Conservation (phyloP, 2,797 vertebrate species). For the Pampus argenteus region DNA sequence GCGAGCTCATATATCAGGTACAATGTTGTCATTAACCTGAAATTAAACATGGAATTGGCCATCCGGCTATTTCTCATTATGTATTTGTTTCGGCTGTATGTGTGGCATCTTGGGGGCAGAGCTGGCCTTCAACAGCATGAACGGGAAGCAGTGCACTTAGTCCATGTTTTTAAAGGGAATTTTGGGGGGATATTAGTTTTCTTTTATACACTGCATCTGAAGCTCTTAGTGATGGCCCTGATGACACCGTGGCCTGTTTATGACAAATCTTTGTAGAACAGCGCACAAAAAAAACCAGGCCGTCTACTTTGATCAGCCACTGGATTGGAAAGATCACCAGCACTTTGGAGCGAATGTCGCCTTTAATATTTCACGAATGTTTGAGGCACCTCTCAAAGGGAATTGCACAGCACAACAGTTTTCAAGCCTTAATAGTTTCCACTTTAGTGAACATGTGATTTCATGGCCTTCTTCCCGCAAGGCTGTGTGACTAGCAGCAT, state of each 20-base stretch:
- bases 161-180: slow-evolving; percentile 5
- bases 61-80: slow-evolving; percentile 11
- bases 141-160: background rate
- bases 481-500: slow-evolving; percentile 37
- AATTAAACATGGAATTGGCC: slow-evolving; percentile 5
- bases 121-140: background rate
- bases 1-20: background rate
- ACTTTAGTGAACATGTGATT: slow-evolving; percentile 59
- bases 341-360: background rate
- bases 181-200: background rate
- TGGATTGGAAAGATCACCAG: slow-evolving; percentile 14
- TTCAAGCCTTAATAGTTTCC: slow-evolving; percentile 52
- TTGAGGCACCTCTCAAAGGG: slow-evolving; percentile 35
- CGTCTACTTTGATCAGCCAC: slow-evolving; percentile 14
- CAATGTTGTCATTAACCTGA: slow-evolving; percentile 13
- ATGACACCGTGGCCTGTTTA: slow-evolving; percentile 11
- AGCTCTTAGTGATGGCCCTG: slow-evolving; percentile 3
- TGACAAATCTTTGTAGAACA: slow-evolving; percentile 25
- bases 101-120: slow-evolving; percentile 14
- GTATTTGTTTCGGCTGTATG: slow-evolving; percentile 19
- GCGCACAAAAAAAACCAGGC: slow-evolving; percentile 9
- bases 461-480: slow-evolving; percentile 47
- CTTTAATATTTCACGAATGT: slow-evolving; percentile 52
- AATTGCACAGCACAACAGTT: slow-evolving; percentile 44
- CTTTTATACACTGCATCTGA: slow-evolving; percentile 5